Base-by-base conservation (phyloP, 2,888 invertebrate genomes). In the Drosophila kambysellisi region DNA sequence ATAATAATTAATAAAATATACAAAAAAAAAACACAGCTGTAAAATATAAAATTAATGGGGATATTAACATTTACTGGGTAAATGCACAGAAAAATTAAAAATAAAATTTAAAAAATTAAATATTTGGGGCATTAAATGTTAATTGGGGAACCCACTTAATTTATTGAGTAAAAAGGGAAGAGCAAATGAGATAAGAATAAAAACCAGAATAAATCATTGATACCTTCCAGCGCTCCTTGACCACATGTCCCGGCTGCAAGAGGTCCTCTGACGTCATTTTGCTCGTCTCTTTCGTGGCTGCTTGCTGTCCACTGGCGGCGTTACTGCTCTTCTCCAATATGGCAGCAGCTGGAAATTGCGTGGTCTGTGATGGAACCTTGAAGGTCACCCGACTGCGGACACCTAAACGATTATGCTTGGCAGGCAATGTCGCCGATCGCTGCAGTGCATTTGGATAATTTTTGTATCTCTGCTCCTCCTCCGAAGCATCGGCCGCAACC, bases 221-320 rank as follows among this genome's bases (percentile, higher is more conserved):
- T 91, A 99, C 99, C 97, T 99, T 99, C 99, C 99, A 99, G 93
- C 99, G 94, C 93, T 99, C 99, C 94, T 99, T 99, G 91, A 99
- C 98, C 70, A 99, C 97, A 94, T 99, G 98, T 59, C 98, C 99
- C 43, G 98, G 98, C 94, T 98, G 98, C 91, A 99, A 94, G 81
- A 99, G 95, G 94, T 99, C 99, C 94, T 98, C 98, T 89, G 96
- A 96, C 76, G 97, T 97, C 97, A 97, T 97, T 92, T 96, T 93
- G 69, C 37, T 59, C n/a, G 69, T 11, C 64, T 90, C 85, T 54
- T 72, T 84, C 48, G 68, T 62, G 50, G 68, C 74, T 43, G 60
- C 39, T 30, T 37, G 60, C 30, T 54, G 73, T 52, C 66, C 52
- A 62, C 54, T 73, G 29, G 57, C 60, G 29, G 51, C 67, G 58